Conservation (phyloP, 2,113 vertebrate species). For the Boulengeromyrus knoepffleri region DNA sequence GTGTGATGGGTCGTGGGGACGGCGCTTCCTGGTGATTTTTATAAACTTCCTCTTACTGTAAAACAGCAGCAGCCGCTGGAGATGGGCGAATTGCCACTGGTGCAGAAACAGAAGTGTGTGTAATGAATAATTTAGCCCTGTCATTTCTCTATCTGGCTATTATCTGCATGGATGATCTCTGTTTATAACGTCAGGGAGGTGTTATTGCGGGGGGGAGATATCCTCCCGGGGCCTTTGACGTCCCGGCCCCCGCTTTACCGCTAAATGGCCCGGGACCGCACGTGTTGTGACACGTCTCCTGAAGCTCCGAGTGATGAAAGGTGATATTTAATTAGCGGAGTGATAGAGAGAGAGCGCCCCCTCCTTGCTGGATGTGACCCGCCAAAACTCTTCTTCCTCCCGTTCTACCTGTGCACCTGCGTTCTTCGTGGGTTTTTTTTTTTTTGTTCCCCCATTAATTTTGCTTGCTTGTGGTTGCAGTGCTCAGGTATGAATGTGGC, state of each 20-base stretch:
- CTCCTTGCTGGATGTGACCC: neutral
- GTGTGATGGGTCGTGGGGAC: neutral
- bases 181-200: neutral
- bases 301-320: neutral
- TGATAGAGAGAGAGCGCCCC: neutral
- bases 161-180: constrained; percentile 4
- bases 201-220: neutral
- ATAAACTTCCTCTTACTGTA: constrained; percentile 5
- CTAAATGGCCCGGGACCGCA: neutral
- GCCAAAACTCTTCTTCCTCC: neutral
- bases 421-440: neutral
- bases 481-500: neutral
- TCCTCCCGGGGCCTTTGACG: neutral
- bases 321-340: constrained; percentile 2
- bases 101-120: neutral
- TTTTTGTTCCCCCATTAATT: neutral
- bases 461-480: neutral
- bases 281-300: neutral
- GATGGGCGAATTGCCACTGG: neutral
- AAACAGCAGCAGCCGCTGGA: neutral
- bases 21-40: neutral
- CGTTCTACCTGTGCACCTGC: neutral
- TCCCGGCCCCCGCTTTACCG: neutral
- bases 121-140: constrained; percentile 10
- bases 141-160: constrained; percentile 6